phyloP scores from a whole-genome alignment of 2,888 invertebrate genomes.

The Phengaris alcon region DNA sequence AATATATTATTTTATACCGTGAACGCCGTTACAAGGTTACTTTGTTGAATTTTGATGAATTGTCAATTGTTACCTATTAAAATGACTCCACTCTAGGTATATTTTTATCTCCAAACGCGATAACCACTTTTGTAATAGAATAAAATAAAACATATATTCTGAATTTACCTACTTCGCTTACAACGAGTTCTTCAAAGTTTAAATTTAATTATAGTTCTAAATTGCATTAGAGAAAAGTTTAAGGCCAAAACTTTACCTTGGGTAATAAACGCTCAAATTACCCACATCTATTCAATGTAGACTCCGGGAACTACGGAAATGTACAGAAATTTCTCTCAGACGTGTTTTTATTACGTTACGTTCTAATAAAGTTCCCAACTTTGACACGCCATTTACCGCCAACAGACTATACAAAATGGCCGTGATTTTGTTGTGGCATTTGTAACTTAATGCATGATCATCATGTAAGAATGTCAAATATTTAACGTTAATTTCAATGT shows the following conservation, averaged over 20 bases:
- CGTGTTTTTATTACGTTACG: neutral
- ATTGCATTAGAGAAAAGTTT: neutral
- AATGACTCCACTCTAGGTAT: too few relatives aligned
- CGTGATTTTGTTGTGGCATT: neutral
- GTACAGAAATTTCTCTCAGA: constrained; percentile 1
- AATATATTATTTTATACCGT: too few relatives aligned
- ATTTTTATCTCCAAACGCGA: too few relatives aligned
- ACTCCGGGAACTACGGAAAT: neutral
- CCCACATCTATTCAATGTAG: constrained; percentile 2
- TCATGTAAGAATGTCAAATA: too few relatives aligned
- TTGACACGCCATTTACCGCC: neutral
- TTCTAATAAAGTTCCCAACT: constrained; percentile 18
- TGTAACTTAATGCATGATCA: neutral
- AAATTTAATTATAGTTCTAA: constrained; percentile 11
- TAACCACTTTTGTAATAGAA: neutral
- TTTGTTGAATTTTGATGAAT: too few relatives aligned
- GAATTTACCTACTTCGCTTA: neutral
- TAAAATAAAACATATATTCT: neutral
- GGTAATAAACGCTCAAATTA: constrained; percentile 13
- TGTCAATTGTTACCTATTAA: too few relatives aligned
- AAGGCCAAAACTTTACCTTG: neutral
- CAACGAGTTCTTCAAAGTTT: neutral
- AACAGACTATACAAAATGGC: neutral
- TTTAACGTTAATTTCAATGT: too few relatives aligned
- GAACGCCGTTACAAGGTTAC: too few relatives aligned